Evolutionary conservation across 2,888 invertebrate genomes (phyloP).

Genomic region (Monochamus alternatus): DNA sequence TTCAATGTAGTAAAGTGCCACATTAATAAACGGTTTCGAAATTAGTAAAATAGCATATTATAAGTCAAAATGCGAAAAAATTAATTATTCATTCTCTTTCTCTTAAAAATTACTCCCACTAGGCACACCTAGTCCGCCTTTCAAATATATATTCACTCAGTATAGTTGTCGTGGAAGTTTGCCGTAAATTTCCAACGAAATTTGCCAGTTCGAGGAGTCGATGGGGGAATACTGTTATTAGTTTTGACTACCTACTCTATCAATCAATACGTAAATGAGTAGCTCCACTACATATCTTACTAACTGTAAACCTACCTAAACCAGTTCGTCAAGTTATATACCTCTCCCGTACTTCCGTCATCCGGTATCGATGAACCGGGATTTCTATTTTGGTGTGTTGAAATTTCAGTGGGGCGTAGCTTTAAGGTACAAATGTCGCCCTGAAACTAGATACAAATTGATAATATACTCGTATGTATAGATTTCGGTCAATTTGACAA

Average conservation of each 20-base stretch:
- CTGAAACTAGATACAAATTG: background rate
- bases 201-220: background rate
- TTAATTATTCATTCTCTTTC: too few relatives aligned
- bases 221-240: background rate
- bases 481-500: too few relatives aligned
- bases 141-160: too few relatives aligned
- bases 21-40: too few relatives aligned
- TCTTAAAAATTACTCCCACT: too few relatives aligned
- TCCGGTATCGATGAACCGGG: conserved; percentile 1
- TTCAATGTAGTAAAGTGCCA: too few relatives aligned
- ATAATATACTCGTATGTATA: too few relatives aligned
- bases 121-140: too few relatives aligned
- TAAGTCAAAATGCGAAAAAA: too few relatives aligned
- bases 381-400: background rate
- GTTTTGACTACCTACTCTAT: background rate
- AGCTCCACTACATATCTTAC: background rate
- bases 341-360: background rate
- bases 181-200: background rate
- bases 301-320: conserved; percentile 10
- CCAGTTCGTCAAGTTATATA: conserved; percentile 5
- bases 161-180: too few relatives aligned
- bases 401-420: background rate
- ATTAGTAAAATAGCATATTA: too few relatives aligned
- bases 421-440: background rate
- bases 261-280: conserved; percentile 2